phyloP scores from a whole-genome alignment of 2,797 vertebrate genomes.

The Ispidina picta region DNA sequence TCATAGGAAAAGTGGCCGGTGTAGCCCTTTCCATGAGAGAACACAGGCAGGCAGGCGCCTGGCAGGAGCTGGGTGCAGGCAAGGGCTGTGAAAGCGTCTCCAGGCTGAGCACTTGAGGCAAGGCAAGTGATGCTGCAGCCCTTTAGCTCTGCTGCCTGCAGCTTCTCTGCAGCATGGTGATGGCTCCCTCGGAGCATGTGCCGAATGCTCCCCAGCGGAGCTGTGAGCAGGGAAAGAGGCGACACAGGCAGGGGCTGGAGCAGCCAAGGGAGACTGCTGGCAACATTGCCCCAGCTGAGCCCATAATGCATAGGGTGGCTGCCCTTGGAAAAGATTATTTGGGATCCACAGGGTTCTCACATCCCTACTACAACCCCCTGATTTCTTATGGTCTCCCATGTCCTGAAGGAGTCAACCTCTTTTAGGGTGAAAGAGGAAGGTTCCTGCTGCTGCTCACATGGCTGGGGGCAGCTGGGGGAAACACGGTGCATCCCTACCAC shows the following conservation, averaged over 20 bases:
- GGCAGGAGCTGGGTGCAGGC: not conserved
- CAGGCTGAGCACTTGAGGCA: not conserved
- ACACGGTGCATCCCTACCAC: not conserved
- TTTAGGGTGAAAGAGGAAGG: not conserved
- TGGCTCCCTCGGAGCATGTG: rapidly evolving
- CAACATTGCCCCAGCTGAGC: rapidly evolving
- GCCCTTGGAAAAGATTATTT: not conserved
- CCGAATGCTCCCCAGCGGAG: not conserved
- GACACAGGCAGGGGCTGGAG: rapidly evolving
- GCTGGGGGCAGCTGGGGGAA: not conserved
- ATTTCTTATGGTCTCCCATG: not conserved
- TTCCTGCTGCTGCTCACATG: not conserved
- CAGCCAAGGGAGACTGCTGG: rapidly evolving
- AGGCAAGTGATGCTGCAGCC: not conserved
- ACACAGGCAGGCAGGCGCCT: rapidly evolving
- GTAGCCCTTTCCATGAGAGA: not conserved
- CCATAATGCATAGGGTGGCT: rapidly evolving
- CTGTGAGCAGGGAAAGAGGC: not conserved
- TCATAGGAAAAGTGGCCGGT: not conserved
- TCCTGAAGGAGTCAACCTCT: not conserved
- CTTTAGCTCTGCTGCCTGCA: not conserved
- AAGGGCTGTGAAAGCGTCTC: not conserved
- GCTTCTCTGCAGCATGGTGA: not conserved
- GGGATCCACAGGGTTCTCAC: too few species aligned
- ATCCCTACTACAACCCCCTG: not conserved